Conservation (phyloP, 2,888 invertebrate species). For the Heliconius hortense region DNA sequence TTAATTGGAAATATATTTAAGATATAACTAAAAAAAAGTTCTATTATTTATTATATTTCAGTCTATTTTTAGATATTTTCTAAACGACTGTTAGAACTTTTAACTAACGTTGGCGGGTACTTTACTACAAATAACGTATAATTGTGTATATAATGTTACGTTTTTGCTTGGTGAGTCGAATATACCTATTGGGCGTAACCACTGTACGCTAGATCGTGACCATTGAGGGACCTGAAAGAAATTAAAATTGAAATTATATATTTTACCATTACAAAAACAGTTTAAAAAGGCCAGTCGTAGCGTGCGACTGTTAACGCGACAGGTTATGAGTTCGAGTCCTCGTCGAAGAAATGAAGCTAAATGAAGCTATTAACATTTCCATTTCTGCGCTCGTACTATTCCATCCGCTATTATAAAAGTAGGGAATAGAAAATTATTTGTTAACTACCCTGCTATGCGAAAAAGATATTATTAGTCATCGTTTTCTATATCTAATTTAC, state of each 20-base stretch:
- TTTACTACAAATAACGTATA: slow-evolving; percentile 42
- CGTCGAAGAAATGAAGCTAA: too few species aligned
- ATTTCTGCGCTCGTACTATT: too few species aligned
- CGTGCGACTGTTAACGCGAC: too few species aligned
- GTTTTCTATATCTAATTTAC: too few species aligned
- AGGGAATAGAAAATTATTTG: too few species aligned
- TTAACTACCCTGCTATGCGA: too few species aligned
- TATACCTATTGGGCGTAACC: slow-evolving; percentile 76
- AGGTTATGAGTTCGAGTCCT: too few species aligned
- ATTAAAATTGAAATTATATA: background rate
- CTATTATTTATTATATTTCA: background rate
- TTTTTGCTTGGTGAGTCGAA: slow-evolving; percentile 54
- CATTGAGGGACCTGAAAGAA: slow-evolving; percentile 73
- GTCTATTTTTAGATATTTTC: slow-evolving; percentile 30
- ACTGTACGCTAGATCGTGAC: slow-evolving; percentile 83
- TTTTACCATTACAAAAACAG: too few species aligned
- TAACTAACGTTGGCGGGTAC: slow-evolving; percentile 40
- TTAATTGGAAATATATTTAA: slow-evolving; percentile 21
- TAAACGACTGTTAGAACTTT: slow-evolving; percentile 35
- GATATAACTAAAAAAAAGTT: slow-evolving; percentile 11
- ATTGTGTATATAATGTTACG: slow-evolving; percentile 34
- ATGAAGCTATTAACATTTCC: too few species aligned
- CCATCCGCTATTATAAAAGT: too few species aligned
- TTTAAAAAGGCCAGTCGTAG: too few species aligned
- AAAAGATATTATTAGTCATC: too few species aligned